These are phyloP conservation scores for Montifringilla adamsi DNA, from an alignment of 2,113 vertebrate genomes.

Conservation along the genomic window DNA sequence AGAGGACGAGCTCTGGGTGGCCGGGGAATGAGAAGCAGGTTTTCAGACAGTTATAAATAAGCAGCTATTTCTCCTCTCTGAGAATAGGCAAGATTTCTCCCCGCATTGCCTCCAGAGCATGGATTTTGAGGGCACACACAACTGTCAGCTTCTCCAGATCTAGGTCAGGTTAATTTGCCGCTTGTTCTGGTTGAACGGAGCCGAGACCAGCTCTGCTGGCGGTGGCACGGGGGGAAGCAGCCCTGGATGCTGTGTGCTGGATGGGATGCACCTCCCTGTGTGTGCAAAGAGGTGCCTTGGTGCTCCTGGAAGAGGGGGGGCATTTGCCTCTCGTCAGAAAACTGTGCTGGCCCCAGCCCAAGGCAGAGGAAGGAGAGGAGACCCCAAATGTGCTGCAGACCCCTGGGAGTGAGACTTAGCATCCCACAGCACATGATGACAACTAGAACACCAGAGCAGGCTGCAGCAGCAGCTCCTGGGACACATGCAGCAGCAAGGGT, in stretches of 20 bases:
- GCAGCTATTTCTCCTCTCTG: not conserved
- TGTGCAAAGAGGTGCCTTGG: rapidly evolving
- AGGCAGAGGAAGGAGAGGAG: not conserved
- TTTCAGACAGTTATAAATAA: not conserved
- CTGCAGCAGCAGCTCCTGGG: not conserved
- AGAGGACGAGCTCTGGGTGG: not conserved
- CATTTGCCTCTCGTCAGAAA: not conserved
- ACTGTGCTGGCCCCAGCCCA: not conserved
- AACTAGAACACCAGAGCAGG: not conserved
- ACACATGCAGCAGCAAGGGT: not conserved
- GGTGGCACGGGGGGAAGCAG: not conserved
- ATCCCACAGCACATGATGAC: not conserved
- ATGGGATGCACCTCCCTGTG: not conserved
- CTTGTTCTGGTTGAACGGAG: constrained; percentile 21
- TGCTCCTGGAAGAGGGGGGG: not conserved
- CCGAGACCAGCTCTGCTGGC: not conserved
- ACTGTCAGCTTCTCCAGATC: not conserved
- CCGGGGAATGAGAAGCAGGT: rapidly evolving
- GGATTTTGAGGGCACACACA: not conserved
- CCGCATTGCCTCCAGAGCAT: not conserved
- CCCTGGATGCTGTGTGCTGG: rapidly evolving
- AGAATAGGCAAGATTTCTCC: not conserved
- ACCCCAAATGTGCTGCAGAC: not conserved
- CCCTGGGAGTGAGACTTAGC: not conserved
- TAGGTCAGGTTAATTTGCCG: constrained; percentile 29